Percentiles rank a stretch among this genome's conserved stretches.
These are phyloP conservation scores for Arremon brunneinucha DNA, from an alignment of 2,797 vertebrate species.

Conservation along the genomic window DNA sequence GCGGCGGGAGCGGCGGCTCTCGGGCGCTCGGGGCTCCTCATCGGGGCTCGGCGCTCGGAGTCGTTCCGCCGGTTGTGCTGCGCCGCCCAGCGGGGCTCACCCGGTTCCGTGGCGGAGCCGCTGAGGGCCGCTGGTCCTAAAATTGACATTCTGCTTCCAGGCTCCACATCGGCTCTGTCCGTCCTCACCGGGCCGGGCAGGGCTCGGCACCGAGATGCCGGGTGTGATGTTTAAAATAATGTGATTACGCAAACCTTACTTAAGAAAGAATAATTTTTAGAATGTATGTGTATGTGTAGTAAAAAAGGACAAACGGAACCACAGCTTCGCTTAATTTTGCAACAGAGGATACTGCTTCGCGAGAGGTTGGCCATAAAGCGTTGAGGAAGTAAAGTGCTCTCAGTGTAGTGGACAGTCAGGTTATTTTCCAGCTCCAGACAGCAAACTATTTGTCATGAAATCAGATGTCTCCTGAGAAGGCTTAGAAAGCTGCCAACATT, in stretches of 20 bases:
- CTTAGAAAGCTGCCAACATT: background rate
- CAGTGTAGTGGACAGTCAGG: background rate
- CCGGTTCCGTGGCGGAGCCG: background rate
- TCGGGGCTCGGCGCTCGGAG: background rate
- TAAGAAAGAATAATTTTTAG: background rate
- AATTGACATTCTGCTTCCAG: background rate
- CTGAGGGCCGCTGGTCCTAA: background rate
- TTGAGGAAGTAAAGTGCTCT: conserved; percentile 3
- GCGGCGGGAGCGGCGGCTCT: background rate
- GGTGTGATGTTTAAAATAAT: accelerated
- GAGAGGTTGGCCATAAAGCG: background rate
- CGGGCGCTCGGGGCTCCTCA: background rate
- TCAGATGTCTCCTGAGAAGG: conserved; percentile 65
- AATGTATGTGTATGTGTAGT: accelerated
- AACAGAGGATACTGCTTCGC: background rate
- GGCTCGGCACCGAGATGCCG: accelerated
- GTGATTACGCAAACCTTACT: accelerated
- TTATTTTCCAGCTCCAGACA: conserved; percentile 34
- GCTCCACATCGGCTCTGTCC: accelerated
- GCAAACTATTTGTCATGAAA: conserved; percentile 60
- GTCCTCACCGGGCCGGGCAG: background rate
- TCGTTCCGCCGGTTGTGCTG: background rate
- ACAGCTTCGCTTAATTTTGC: background rate
- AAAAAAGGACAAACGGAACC: background rate
- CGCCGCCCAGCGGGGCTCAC: background rate